phyloP scores from a whole-genome alignment of 2,888 invertebrate species.

The Diplolepis rosae region DNA sequence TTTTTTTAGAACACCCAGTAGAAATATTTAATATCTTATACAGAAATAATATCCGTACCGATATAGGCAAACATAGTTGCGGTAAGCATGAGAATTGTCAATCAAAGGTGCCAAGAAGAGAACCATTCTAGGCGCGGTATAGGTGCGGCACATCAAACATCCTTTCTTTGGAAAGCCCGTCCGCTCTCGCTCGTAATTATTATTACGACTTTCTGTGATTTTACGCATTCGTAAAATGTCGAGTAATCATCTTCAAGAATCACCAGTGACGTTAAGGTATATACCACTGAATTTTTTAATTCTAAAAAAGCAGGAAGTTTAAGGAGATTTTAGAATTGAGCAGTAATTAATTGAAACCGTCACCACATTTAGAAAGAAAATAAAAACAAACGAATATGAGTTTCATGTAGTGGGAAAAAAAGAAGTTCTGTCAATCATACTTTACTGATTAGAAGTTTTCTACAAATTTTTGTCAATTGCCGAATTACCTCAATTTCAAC shows the following conservation, averaged over 20 bases:
- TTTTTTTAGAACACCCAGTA: background rate
- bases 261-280: slow-evolving; percentile 28
- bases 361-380: too few relatives aligned
- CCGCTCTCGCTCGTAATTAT: slow-evolving; percentile 53
- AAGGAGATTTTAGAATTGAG: background rate
- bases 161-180: slow-evolving; percentile 65
- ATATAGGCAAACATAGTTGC: slow-evolving; percentile 51
- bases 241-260: slow-evolving; percentile 30
- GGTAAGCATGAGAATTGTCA: slow-evolving; percentile 69
- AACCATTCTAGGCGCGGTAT: slow-evolving; percentile 57
- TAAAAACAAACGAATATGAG: too few relatives aligned
- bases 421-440: too few relatives aligned
- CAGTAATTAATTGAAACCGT: background rate
- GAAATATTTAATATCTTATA: slow-evolving; percentile 9
- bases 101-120: slow-evolving; percentile 66
- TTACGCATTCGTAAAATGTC: slow-evolving; percentile 41
- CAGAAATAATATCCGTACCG: slow-evolving; percentile 38
- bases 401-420: too few relatives aligned
- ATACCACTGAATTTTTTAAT: background rate
- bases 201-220: slow-evolving; percentile 54
- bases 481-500: too few relatives aligned
- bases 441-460: too few relatives aligned
- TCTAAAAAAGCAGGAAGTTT: background rate
- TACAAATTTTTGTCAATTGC: too few relatives aligned
- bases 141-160: slow-evolving; percentile 73